Percentiles rank a stretch among this genome's conserved stretches.
These are phyloP conservation scores for Drosophila ercepeae DNA, from an alignment of 1,140 invertebrate genomes.

Conservation along the genomic window DNA sequence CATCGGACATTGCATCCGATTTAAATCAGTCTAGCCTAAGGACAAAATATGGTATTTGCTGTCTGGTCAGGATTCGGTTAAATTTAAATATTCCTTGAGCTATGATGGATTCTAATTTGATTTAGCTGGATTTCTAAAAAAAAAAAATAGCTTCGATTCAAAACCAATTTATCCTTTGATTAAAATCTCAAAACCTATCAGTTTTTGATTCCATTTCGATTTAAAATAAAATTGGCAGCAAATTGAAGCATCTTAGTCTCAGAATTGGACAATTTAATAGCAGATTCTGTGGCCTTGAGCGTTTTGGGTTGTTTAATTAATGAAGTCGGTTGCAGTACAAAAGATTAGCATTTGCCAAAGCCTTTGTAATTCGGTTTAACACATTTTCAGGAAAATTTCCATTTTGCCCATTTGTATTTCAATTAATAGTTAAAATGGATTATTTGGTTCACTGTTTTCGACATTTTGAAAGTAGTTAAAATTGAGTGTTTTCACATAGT, in stretches of 20 bases:
- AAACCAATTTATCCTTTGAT: too few relatives aligned
- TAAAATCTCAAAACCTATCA: too few relatives aligned
- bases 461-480: slow-evolving; percentile 16
- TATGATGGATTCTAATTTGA: slow-evolving; percentile 3
- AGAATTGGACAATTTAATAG: not conserved
- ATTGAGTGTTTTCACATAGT: slow-evolving; percentile 24
- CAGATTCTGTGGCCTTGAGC: not conserved
- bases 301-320: not conserved
- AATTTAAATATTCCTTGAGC: not conserved
- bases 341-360: not conserved
- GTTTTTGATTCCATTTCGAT: not conserved
- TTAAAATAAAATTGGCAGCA: not conserved
- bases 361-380: not conserved
- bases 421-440: not conserved
- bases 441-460: slow-evolving; percentile 4
- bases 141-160: not conserved
- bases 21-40: slow-evolving; percentile 55
- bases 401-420: not conserved
- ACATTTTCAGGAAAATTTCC: slow-evolving; percentile 1
- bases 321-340: not conserved
- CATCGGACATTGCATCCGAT: slow-evolving; percentile 22
- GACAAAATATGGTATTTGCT: slow-evolving; percentile 58
- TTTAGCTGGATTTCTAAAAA: not conserved
- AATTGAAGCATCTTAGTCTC: not conserved
- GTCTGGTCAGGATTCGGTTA: slow-evolving; percentile 4